phyloP scores from a whole-genome alignment of 2,113 vertebrate species.

The Thalassoma bifasciatum region DNA sequence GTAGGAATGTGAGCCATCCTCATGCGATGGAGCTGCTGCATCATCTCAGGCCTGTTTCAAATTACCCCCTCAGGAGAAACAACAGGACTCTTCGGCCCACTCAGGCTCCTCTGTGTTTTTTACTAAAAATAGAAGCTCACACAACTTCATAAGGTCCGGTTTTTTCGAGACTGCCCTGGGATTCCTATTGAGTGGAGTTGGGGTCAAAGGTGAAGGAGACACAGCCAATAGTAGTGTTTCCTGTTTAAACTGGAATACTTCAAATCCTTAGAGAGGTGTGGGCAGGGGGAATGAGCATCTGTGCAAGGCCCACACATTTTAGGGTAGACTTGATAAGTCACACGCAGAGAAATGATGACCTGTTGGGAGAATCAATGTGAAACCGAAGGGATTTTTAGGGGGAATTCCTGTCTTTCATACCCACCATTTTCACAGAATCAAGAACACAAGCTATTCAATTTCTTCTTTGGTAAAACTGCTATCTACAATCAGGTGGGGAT shows the following conservation, averaged over 20 bases:
- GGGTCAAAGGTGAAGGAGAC: constrained; percentile 53
- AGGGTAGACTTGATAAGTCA: constrained; percentile 25
- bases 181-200: constrained; percentile 52
- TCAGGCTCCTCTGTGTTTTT: constrained; percentile 16
- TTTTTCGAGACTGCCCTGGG: constrained; percentile 17
- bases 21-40: neutral
- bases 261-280: constrained; percentile 72
- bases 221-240: constrained; percentile 51
- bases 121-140: constrained; percentile 49
- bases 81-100: neutral
- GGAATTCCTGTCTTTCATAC: constrained; percentile 5
- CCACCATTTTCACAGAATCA: neutral
- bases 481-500: neutral
- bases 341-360: neutral
- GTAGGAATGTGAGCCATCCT: constrained; percentile 2
- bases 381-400: constrained; percentile 3
- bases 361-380: neutral
- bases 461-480: neutral
- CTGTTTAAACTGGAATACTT: constrained; percentile 67
- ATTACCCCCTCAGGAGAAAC: constrained; percentile 26
- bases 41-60: constrained; percentile 49
- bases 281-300: constrained; percentile 42
- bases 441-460: neutral
- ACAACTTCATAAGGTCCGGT: constrained; percentile 19
- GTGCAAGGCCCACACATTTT: constrained; percentile 55